Base-by-base conservation (phyloP, 2,797 vertebrate species). In the Galagoides demidoff region DNA sequence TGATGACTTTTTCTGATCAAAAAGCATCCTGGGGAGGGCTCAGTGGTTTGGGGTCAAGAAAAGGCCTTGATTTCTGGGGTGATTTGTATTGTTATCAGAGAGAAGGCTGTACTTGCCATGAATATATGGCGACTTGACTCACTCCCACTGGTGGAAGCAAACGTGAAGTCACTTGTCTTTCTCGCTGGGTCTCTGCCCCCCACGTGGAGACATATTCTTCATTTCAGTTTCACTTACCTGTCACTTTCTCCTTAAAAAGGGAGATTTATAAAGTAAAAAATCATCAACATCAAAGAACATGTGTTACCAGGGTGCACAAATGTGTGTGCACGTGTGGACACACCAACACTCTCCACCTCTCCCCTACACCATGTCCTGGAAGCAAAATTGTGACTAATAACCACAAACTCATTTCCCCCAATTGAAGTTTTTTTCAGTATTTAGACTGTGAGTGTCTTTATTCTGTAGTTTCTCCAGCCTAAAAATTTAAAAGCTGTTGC, bases 1-100 rank as follows among this genome's bases (percentile, higher is more conserved):
- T 77, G 73, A 25, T 92, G 96, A 98, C 95, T 98, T 98, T 96
- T 97, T 95, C 83, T 97, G 95, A 98, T 98, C 97, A 98, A 98
- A 98, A 96, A 98, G 96, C 96, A 93, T 90, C 96, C 96, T 93
- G 92, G 89, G 95, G 97, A 96, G 94, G 97, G 97, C 63, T 85
- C 97, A 98, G 96, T 85, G 96, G 95, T 97, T 96, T 82, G 23
- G 93, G 96, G 96, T 97, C 97, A 98, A 92, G 96, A 97, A 95
- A 81, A 97, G 92, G 82, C 92, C 55, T 97, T n/a, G 2, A 66
- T 96, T 96, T 95, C 96, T 93, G 79, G 90, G 93, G 94, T 27
- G 86, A 84, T 55, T 97, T 98, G 97, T 97, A 89, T 98, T 95
- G 86, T 97, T 95, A 97, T 97, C 96, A 97, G 95, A 98, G 96